Evolutionary conservation across 2,888 invertebrate species (phyloP), one percentile per base, ranked within the genome.

Genomic region (Amphipyra tragopoginis): DNA sequence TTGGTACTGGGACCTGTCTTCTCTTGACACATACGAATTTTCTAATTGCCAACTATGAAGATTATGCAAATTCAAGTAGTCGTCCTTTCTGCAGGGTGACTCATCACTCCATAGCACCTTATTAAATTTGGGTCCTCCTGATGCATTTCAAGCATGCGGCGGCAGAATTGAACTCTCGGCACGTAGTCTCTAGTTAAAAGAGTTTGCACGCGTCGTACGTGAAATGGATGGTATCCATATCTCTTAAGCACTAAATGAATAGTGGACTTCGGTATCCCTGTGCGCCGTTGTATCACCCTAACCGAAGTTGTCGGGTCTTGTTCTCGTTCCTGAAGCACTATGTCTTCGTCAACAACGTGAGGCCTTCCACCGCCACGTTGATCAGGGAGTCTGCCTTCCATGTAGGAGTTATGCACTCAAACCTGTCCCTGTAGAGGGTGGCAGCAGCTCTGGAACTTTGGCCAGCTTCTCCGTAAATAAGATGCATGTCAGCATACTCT

Each of bases 11-110:
- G 53, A 48, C 53, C 71, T 71, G 43, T 57, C 69, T 60, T 51
- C 61, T 43, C 47, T 50, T 43, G 36, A 29, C 36, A 51, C 14
- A 50, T 50, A 36, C 26, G 43, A 39, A 56, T 78, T 77, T 75
- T 62, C 60, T 21, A 67, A 44, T 43, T 56, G 64, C 67, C 72
- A 74, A 34, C 67, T 72, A 56, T 72, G 75, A 33, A 71, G 7
- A 49, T 73, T 73, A 59, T 69, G 77, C 9, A 71, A 51, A 52
- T 72, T 74, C 29, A 71, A 56, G 63, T 72, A 77, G 5, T 73
- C 69, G 53, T 72, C 72, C 57, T 61, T 65, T 53, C 63, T 65
- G 58, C 67, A 70, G 21, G 71, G 55, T 54, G 71, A 66, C 65
- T 74, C 71, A 44, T 78, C 68, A 42, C 61, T 63, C 71, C 72